Evolutionary conservation across 2,797 vertebrate genomes (phyloP).

Genomic region (Pygocentrus nattereri): DNA sequence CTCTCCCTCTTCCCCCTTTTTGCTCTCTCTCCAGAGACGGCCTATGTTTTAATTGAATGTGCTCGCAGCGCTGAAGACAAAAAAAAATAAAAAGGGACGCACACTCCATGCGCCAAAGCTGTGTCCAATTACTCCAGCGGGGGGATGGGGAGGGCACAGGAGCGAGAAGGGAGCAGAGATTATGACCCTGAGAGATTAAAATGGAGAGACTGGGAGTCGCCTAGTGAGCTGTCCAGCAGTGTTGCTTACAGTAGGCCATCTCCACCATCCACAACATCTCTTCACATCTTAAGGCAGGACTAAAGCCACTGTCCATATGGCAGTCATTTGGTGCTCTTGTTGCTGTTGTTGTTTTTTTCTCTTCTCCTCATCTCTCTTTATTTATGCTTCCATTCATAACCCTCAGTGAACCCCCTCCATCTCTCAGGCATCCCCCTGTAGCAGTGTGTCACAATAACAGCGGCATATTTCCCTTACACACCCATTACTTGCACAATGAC

Average conservation of each 20-base stretch:
- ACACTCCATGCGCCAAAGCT: constrained; percentile 60
- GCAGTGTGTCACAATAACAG: constrained; percentile 10
- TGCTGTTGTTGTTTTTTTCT: neutral
- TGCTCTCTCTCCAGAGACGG: constrained; percentile 60
- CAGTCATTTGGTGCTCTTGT: constrained; percentile 1
- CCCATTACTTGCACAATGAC: constrained; percentile 38
- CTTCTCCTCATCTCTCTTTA: neutral
- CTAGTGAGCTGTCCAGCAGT: constrained; percentile 18
- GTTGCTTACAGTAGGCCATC: constrained; percentile 35
- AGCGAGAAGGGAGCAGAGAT: constrained; percentile 57
- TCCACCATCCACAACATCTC: constrained; percentile 11
- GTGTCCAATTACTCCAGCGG: constrained; percentile 65
- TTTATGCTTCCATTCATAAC: neutral
- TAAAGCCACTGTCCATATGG: neutral
- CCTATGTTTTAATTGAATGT: constrained; percentile 54
- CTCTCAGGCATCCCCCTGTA: neutral
- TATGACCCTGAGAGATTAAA: constrained; percentile 56
- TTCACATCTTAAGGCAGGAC: constrained; percentile 3
- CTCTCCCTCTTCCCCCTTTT: neutral
- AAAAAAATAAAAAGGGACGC: constrained; percentile 58
- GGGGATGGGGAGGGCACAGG: constrained; percentile 46
- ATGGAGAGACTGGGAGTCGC: constrained; percentile 51
- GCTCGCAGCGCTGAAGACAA: constrained; percentile 42
- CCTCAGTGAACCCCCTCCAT: neutral
- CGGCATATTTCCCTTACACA: constrained; percentile 2